Base-by-base conservation (phyloP, 1,140 invertebrate genomes). In the Holotrichia oblita region DNA sequence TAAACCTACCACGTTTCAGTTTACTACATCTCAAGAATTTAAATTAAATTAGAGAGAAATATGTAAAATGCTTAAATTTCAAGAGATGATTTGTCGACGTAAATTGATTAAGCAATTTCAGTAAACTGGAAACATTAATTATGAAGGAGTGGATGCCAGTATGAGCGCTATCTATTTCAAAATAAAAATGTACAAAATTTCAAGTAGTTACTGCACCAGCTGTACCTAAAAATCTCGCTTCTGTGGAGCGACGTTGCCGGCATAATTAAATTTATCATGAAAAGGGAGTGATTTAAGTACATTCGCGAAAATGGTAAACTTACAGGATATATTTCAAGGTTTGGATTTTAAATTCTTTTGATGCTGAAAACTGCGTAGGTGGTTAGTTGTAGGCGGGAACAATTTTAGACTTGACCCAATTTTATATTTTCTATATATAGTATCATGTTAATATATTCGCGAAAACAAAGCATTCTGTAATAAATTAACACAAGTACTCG, bases 41-140 rank as follows among this genome's bases (percentile, higher is more conserved):
- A 14, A 55, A 55, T 55, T 55, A 55, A 55, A 55, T 55, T 55
- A 55, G 17, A 55, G 14, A 55, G 48, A 55, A 55, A 55, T n/a
- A 55, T 55, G 48, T 17, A 55, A 6, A 17, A 55, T 17, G 17
- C 48, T 55, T 55, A 55, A 20, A 55, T 55, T 55, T 55, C 14
- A 55, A 17, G 17, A 14, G 42, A 44, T 14, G 48, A 55, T 55
- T 55, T n/a, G 48, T 55, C 48, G 48, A 55, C 48, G 48, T 55
- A 55, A 55, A 55, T 55, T 55, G 48, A 55, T 55, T 55, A 55
- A 55, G 48, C 48, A 55, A 55, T 55, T n/a, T 55, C 14, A 55
- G 17, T 17, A 14, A 55, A 55, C 48, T n/a, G 48, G 48, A n/a
- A 17, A 17, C 12, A 55, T 55, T 55, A 55, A 55, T 55, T 55